Base-by-base conservation (phyloP, 2,113 vertebrate species). In the Myotis brandtii region DNA sequence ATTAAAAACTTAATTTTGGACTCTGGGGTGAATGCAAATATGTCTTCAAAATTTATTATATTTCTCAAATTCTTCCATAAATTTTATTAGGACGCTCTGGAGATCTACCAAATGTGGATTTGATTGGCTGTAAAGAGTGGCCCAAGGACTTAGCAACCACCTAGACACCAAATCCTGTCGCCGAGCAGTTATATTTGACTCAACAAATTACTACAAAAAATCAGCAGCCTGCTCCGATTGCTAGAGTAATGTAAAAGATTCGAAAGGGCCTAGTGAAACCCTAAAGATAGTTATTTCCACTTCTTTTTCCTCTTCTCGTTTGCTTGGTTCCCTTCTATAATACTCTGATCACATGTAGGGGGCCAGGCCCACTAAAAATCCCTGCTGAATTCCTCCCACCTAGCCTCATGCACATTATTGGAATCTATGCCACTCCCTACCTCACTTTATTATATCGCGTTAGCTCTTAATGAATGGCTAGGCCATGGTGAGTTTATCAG, bases 1-100 rank as follows among this genome's bases (percentile, higher is more conserved):
- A 96, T 94, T 96, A 70, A 96, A 87, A 54, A 86, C 14, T 91
- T 93, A 48, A 79, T 95, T 96, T 97, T 90, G 89, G 23, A 92
- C 54, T 86, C 82, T 50, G 67, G 16, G 25, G 79, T 77, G 69
- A n/a, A 91, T 54, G 21, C 16, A 92, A 86, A 89, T 52, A 59
- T 52, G 48, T 37, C 80, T 89, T 83, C 56, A 93, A 79, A 83
- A 62, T 87, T 6, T 69, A 86, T 81, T 66, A 10, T 40, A 46
- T 59, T 84, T 94, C 40, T 54, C 16, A 80, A 93, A 92, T 81
- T 76, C 37, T 67, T 89, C 48, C 43, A 85, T 50, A 70, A 81
- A 48, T 34, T 70, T 80, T 50, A 83, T 87, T 81, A 95, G 73
- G 52, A 87, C 86, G 48, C 25, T 84, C 73, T 9, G 23, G 23